A percentile compares a stretch with the other conserved stretches of the same genome.
These are phyloP conservation scores for Drosophila sproati DNA, from an alignment of 1,140 invertebrate species.

Conservation along the genomic window DNA sequence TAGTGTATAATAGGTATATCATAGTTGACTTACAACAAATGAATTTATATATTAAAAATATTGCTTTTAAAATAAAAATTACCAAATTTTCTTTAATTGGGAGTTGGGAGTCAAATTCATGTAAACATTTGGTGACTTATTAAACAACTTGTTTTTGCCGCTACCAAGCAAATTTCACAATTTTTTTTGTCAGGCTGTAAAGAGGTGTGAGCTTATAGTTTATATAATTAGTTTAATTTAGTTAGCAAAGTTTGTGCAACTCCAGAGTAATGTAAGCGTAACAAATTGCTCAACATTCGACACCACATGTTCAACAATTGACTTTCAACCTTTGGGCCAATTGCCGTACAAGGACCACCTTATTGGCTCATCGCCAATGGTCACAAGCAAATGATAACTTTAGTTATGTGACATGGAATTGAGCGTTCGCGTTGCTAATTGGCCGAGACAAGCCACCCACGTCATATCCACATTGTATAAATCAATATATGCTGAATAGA, in stretches of 20 bases:
- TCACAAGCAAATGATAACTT: constrained; percentile 2
- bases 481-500: not conserved
- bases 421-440: constrained; percentile 15
- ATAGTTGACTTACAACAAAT: too few relatives aligned
- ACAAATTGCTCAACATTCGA: constrained; percentile 1
- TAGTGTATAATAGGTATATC: too few relatives aligned
- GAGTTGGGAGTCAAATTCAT: not conserved
- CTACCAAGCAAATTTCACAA: constrained; percentile 10
- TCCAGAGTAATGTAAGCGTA: not conserved
- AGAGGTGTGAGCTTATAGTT: not conserved
- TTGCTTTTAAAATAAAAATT: constrained; percentile 14
- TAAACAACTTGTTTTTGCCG: constrained; percentile 28
- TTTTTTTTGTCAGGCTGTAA: not conserved
- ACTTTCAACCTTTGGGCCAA: constrained; percentile 20
- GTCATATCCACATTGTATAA: not conserved
- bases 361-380: not conserved
- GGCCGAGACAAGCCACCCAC: not conserved
- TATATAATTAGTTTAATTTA: not conserved
- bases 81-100: too few relatives aligned
- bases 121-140: constrained; percentile 10
- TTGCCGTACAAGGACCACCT: constrained; percentile 3
- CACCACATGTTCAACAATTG: not conserved
- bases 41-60: not conserved
- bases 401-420: constrained; percentile 20
- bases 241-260: constrained; percentile 4